Percentiles rank a stretch among this genome's conserved stretches.
Evolutionary conservation across 2,888 invertebrate genomes (phyloP).

Genomic region (Ennomos erosarius): DNA sequence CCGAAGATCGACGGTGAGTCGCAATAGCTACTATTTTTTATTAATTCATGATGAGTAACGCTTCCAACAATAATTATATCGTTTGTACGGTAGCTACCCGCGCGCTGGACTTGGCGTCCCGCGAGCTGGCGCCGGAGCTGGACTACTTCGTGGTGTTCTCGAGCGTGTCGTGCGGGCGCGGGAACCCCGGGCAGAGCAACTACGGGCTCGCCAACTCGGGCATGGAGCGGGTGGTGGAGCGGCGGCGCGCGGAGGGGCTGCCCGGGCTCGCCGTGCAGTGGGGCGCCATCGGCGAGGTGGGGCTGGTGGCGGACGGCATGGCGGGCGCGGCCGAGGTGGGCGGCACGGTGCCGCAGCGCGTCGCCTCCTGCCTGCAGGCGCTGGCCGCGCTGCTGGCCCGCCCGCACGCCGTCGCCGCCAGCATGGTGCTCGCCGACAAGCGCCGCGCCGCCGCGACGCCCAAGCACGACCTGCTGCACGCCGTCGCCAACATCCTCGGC

Average conservation of each 20-base stretch:
- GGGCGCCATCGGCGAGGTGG: constrained; percentile 99
- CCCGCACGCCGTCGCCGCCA: constrained; percentile 92
- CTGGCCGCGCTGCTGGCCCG: constrained; percentile 96
- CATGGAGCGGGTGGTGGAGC: constrained; percentile 98
- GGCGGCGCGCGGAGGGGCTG: constrained; percentile 91
- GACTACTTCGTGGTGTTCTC: constrained; percentile 99
- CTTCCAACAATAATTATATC: too few species aligned
- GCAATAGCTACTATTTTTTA: not conserved
- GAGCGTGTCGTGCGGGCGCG: constrained; percentile 98
- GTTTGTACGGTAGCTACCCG: constrained; percentile 85
- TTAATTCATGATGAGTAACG: too few species aligned
- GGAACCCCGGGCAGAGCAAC: constrained; percentile 98
- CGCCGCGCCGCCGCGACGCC: constrained; percentile 86
- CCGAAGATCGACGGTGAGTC: constrained; percentile 92
- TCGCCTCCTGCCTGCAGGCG: constrained; percentile 95
- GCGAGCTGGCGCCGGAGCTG: constrained; percentile 90
- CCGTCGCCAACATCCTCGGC: constrained; percentile 95
- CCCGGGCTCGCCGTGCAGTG: constrained; percentile 97
- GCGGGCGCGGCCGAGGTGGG: constrained; percentile 96
- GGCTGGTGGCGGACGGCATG: constrained; percentile 95
- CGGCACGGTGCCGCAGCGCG: constrained; percentile 98
- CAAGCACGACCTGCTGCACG: constrained; percentile 86
- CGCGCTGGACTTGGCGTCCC: constrained; percentile 91
- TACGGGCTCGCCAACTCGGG: constrained; percentile 98
- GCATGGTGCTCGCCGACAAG: constrained; percentile 95